Base-by-base conservation (phyloP, 2,888 invertebrate species). In the Apodemia zela region DNA sequence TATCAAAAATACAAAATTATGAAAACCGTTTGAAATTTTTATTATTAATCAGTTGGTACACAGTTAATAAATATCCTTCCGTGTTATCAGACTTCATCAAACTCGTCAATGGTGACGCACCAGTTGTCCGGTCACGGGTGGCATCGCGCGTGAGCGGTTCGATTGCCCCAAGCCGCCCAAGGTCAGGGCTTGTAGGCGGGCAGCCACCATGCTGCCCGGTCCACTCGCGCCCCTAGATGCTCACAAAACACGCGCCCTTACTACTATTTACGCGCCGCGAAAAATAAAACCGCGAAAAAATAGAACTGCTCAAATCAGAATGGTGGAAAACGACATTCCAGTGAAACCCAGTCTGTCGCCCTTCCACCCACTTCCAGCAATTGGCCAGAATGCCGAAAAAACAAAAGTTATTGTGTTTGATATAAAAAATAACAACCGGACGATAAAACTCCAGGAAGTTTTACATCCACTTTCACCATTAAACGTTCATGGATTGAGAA, bases 331-430 rank as follows among this genome's bases (percentile, higher is more conserved):
- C 73, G 82, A 89, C 33, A 73, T 85, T 10, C 77, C 81, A 6
- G 72, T 86, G 64, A 89, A 90, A 72, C 77, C 85, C 0, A 76
- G 75, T 15, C 72, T 92, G 0, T 87, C 92, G 0, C 91, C 91
- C 0, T 92, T 92, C 76, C 85, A 84, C 38, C 92, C 92, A 0
- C 79, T 92, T 7, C 92, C 92, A 0, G 92, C 91, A 8, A 92
- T 92, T 65, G 89, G 90, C 35, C 84, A 90, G 72, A 85, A 82
- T 64, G 72, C 79, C 2, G 84, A 73, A 13, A 84, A 84, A 65
- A 83, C 89, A 1, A 89, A 90, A 81, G 80, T 90, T 4, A 85
- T 90, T 5, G 77, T 90, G 35, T 85, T 89, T 67, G 85, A 90
- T 69, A 68, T 90, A 4, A 83, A 88, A 75, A 66, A 69, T 70